These are phyloP conservation scores for Caradrina kadenii DNA, from an alignment of 2,888 invertebrate species.

Conservation along the genomic window DNA sequence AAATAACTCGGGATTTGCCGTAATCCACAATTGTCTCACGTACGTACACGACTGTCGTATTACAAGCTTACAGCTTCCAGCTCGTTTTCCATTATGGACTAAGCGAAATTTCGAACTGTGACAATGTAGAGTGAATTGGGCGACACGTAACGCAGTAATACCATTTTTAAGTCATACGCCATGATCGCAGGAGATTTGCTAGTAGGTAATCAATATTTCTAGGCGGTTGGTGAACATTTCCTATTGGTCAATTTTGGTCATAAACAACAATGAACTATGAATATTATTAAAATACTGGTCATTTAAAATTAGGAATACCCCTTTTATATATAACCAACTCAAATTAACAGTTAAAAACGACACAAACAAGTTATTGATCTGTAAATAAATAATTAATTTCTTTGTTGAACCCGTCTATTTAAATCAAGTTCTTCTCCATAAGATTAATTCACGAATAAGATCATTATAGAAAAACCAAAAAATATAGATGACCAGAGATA, in stretches of 20 bases:
- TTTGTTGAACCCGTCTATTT: too few relatives aligned
- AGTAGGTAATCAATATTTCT: not conserved
- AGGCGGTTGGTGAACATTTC: not conserved
- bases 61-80: constrained; percentile 56
- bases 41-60: constrained; percentile 45
- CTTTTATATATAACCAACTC: too few relatives aligned
- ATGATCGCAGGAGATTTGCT: too few relatives aligned
- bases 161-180: not conserved
- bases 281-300: too few relatives aligned
- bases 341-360: too few relatives aligned
- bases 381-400: too few relatives aligned
- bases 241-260: not conserved
- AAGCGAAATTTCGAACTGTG: constrained; percentile 41
- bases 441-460: too few relatives aligned
- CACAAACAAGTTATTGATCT: too few relatives aligned
- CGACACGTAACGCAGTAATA: constrained; percentile 8
- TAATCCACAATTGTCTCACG: constrained; percentile 56
- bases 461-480: too few relatives aligned
- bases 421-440: too few relatives aligned
- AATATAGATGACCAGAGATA: not conserved
- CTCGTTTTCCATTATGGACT: constrained; percentile 55
- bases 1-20: constrained; percentile 46
- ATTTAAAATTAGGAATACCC: too few relatives aligned
- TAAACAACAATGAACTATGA: not conserved
- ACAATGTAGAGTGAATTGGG: constrained; percentile 27